Base-by-base conservation (phyloP, 2,888 invertebrate species). In the Terebella lapidaria region DNA sequence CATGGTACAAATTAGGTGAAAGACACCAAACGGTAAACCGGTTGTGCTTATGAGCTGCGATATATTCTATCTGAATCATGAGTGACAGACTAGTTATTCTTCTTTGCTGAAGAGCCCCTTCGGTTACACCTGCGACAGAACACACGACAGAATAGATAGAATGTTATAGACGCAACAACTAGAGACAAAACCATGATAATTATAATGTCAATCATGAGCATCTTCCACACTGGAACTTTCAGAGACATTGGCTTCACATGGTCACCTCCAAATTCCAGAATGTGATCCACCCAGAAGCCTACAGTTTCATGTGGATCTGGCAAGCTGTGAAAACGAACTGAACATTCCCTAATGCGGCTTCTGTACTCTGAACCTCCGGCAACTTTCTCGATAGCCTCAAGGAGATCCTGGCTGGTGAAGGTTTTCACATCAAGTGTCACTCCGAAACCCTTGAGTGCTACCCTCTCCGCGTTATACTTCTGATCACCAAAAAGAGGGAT, bases 401-500 rank as follows among this genome's bases (percentile, higher is more conserved):
- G 4, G 3, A 56, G 29, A 3, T 56, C 47, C 4, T 10, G 3
- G 3, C 5, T 4, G n/a, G 45, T 49, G 27, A 56, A 56, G 5
- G 22, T 4, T 15, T 5, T 4, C 5, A 27, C 15, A 45, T 24
- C 26, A 5, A 56, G 24, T 10, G 4, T 15, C 18, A 49, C 5
- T 24, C 56, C 56, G n/a, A 15, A 56, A 5, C 47, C 47, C 4
- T n/a, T 4, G 5, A 15, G 4, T 3, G 5, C 27, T 4, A 22
- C 24, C 27, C 45, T 10, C 4, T 4, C 24, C 10, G 59, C 27
- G 29, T 59, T 59, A 25, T 55, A 59, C 2, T 3, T 2, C 46
- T 59, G 59, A 5, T 59, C 59, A 5, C 54, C 54, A 28, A 55
- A 54, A 15, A 59, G 4, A 2, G 59, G 59, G 2, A 59, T 25